Evolutionary conservation across 2,797 vertebrate species (phyloP), one percentile per base, ranked within the genome.

Genomic region (Crocidura indochinensis): DNA sequence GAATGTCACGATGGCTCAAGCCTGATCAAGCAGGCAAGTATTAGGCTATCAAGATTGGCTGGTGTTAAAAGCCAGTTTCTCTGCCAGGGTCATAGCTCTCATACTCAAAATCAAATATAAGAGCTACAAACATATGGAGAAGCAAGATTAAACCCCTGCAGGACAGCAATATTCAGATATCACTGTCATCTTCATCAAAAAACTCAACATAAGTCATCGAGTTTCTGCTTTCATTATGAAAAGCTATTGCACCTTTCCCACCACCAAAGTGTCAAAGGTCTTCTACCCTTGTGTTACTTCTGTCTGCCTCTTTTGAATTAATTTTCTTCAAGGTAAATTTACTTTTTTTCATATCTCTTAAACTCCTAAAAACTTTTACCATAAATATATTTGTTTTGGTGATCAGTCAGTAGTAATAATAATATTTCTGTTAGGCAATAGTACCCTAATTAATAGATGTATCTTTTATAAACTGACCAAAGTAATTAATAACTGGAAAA

Each of bases 21-120:
- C 15, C 5, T 56, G 53, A 56, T 56, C 53, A 56, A 56, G 53
- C 12, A 17, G 53, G 53, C 15, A 56, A 56, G 10, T 1, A 15
- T 17, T 56, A 56, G 53, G 53, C 47, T 65, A 82, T 62, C 24
- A 79, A 76, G n/a, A 81, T 24, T 69, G 56, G 12, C 14, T 71
- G 38, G 29, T 79, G 46, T 82, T 90, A 76, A 76, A 86, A 79
- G 56, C 24, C 19, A 64, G 53, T 56, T 84, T 91, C 20, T 82
- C 24, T 73, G 51, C 51, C n/a, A 81, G 26, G 49, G 85, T 62
- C n/a, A 47, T 14, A 27, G 24, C 22, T 79, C 38, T 26, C 82
- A 72, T 47, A 93, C 20, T 22, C 24, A 92, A 87, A 68, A 91
- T 20, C 76, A 88, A 73, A 92, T 65, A 53, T 67, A 92, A 84